These are phyloP conservation scores for Drosophila prolongata DNA, from an alignment of 2,888 invertebrate genomes.

Conservation along the genomic window DNA sequence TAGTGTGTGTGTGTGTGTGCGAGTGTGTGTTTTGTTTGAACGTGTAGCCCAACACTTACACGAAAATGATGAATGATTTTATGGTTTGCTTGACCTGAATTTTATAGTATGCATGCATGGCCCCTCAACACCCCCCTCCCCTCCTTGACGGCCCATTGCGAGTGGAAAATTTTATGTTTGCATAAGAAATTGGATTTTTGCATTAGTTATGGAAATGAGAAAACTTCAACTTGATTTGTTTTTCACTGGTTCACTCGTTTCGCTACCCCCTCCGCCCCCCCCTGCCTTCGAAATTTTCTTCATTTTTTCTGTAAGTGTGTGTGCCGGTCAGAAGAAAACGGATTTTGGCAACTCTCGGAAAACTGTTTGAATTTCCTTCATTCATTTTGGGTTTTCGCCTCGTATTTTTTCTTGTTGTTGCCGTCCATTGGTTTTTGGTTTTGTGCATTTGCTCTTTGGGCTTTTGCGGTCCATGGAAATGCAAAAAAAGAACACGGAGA, in stretches of 20 bases:
- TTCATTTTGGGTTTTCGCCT: constrained; percentile 27
- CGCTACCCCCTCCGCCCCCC: background rate
- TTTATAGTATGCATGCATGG: constrained; percentile 78
- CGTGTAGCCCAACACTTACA: constrained; percentile 74
- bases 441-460: constrained; percentile 43
- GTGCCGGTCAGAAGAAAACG: constrained; percentile 64
- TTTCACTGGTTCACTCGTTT: constrained; percentile 55
- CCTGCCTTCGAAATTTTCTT: constrained; percentile 8
- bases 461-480: constrained; percentile 33
- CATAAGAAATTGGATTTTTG: constrained; percentile 84
- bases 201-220: constrained; percentile 83
- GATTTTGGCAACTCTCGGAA: constrained; percentile 62
- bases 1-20: constrained; percentile 36
- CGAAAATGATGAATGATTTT: constrained; percentile 83
- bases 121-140: background rate
- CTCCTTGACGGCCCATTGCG: constrained; percentile 56
- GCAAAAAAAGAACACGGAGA: constrained; percentile 26
- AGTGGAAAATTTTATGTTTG: constrained; percentile 82
- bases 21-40: constrained; percentile 48
- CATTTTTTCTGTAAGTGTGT: constrained; percentile 18
- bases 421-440: constrained; percentile 63
- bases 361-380: constrained; percentile 60
- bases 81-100: constrained; percentile 83
- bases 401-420: constrained; percentile 43
- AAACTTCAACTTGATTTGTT: constrained; percentile 80